Base-by-base conservation (phyloP, 2,888 invertebrate species). In the Pristionchus arcanus region DNA sequence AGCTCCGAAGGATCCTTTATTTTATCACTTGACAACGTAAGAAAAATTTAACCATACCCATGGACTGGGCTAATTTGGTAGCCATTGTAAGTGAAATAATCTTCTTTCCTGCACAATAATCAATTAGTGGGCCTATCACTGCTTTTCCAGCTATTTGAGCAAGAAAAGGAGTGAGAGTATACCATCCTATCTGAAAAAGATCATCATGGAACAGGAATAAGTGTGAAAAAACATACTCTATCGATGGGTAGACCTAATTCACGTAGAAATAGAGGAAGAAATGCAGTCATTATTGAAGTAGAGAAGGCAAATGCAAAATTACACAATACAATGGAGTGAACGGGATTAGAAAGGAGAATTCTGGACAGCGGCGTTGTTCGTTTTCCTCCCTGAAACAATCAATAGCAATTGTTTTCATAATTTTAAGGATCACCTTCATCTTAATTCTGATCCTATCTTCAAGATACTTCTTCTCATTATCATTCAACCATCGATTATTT, bases 141-240 rank as follows among this genome's bases (percentile, higher is more conserved):
- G 42, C 34, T 31, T 84, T 84, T 37, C 84, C 84, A 19, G 55
- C 59, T 28, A 84, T 84, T 84, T 84, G 84, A 59, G 55, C 7
- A 5, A 84, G 84, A 28, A 84, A 84, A 16, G 84, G 84, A 59
- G 84, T 84, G 34, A 84, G 84, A 31, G 84, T 84, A 55, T 84
- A 84, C 84, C 84, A 84, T 31, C 84, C 84, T 3, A 84, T 84
- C 84, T 84, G 84, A 21, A 84, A 55, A 28, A 11, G 1, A 15
- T 31, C 3, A 68, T 68, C 9, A 31, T 31, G 2, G 5, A 68
- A 21, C 34, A 71, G 28, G 13, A 34, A 1, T 16, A 11, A 71
- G 9, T 31, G 16, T 16, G 2, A 13, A 77, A 42, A 3, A 1
- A n/a, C 25, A 5, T 16, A 55, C 84, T 28, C 55, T 84, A 11